Percentiles rank a stretch among this genome's conserved stretches.
Evolutionary conservation across 2,888 invertebrate genomes (phyloP).

Genomic region (Leucania comma): DNA sequence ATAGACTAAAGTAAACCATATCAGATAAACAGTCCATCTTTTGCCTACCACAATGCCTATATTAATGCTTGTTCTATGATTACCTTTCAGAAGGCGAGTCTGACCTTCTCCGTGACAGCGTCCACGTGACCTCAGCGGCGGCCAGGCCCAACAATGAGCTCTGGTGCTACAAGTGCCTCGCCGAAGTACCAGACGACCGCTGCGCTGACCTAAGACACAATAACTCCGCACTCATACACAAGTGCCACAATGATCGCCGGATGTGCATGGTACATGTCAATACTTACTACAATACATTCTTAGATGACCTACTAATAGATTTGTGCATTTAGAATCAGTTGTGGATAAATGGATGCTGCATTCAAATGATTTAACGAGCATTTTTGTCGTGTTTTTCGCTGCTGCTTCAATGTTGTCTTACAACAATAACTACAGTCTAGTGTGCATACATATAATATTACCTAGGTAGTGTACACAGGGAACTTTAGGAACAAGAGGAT

Average conservation of each 20-base stretch:
- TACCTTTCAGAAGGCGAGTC: constrained; percentile 79
- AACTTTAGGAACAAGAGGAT: neutral
- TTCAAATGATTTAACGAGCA: neutral
- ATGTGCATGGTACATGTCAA: constrained; percentile 93
- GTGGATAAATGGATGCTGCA: neutral
- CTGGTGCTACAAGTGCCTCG: constrained; percentile 95
- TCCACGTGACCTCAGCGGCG: constrained; percentile 95
- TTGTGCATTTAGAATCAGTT: constrained; percentile 16
- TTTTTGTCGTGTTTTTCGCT: neutral
- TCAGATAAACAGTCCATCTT: neutral
- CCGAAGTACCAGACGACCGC: constrained; percentile 93
- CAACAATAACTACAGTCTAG: neutral
- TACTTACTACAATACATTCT: constrained; percentile 46
- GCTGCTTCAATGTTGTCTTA: neutral
- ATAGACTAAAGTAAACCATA: neutral
- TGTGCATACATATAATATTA: neutral
- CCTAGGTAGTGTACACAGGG: neutral
- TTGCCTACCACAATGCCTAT: neutral
- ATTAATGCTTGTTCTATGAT: neutral
- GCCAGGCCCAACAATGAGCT: constrained; percentile 94
- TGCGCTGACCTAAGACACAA: constrained; percentile 92
- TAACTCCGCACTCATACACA: constrained; percentile 92
- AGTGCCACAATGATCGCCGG: constrained; percentile 94
- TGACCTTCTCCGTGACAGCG: constrained; percentile 90
- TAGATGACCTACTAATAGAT: constrained; percentile 5